phyloP scores from a whole-genome alignment of 2,797 vertebrate genomes.

The Uromys caudimaculatus region DNA sequence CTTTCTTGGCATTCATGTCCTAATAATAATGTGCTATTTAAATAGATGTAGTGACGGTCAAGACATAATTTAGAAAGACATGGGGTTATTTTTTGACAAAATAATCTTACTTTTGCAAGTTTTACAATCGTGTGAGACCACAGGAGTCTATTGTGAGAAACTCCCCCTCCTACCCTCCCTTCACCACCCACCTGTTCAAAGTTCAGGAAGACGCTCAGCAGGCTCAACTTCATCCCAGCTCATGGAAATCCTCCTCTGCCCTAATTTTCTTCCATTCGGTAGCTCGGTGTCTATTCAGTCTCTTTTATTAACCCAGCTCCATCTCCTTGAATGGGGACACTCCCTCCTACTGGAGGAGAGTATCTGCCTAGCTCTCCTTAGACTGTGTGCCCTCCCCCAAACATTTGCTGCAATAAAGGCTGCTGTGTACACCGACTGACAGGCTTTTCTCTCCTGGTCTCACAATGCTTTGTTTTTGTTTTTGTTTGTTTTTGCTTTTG shows the following conservation, averaged over 20 bases:
- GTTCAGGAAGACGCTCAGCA: background rate
- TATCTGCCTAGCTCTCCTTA: background rate
- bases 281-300: background rate
- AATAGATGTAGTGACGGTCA: background rate
- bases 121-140: background rate
- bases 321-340: background rate
- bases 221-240: background rate
- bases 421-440: background rate
- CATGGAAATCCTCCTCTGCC: background rate
- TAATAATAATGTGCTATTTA: background rate
- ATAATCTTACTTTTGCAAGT: background rate
- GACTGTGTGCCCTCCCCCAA: background rate
- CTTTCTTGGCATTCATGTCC: slow-evolving; percentile 3
- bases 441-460: background rate
- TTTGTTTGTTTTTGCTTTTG: background rate
- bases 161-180: background rate
- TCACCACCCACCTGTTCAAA: background rate
- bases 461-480: background rate
- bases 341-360: background rate
- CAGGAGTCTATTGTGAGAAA: background rate
- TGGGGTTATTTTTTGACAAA: background rate
- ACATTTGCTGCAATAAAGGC: background rate
- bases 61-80: background rate
- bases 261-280: background rate
- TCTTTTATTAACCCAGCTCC: background rate